Evolutionary conservation across 2,113 vertebrate species (phyloP).

Genomic region (Martes martes): DNA sequence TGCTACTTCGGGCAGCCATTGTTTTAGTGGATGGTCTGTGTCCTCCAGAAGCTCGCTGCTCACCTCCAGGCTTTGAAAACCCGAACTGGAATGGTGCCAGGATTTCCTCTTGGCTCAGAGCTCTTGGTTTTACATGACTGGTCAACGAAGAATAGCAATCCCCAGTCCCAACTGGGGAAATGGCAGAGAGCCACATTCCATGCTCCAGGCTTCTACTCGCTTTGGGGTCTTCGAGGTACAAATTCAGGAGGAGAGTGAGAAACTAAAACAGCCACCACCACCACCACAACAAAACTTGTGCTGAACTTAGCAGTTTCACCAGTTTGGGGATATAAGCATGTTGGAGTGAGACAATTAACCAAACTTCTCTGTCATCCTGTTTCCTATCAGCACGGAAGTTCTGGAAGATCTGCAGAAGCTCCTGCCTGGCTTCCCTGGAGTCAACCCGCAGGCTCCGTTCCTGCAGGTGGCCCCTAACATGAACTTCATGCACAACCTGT

Average conservation of each 20-base stretch:
- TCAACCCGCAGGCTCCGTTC: slow-evolving; percentile 91
- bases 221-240: neutral
- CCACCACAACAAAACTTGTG: neutral
- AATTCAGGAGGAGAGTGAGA: neutral
- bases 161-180: neutral
- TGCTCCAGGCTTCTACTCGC: neutral
- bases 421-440: slow-evolving; percentile 91
- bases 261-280: neutral
- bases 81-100: neutral
- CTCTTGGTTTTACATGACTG: neutral
- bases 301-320: neutral
- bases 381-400: slow-evolving; percentile 89
- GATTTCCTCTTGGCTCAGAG: neutral
- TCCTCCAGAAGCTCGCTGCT: slow-evolving; percentile 36
- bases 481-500: slow-evolving; percentile 90
- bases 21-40: neutral
- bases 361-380: neutral
- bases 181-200: neutral
- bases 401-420: slow-evolving; percentile 96
- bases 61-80: neutral
- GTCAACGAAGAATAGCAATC: neutral
- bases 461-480: slow-evolving; percentile 88
- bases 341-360: neutral
- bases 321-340: neutral
- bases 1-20: neutral